Evolutionary conservation across 2,888 invertebrate species (phyloP).

Genomic region (Phengaris arion): DNA sequence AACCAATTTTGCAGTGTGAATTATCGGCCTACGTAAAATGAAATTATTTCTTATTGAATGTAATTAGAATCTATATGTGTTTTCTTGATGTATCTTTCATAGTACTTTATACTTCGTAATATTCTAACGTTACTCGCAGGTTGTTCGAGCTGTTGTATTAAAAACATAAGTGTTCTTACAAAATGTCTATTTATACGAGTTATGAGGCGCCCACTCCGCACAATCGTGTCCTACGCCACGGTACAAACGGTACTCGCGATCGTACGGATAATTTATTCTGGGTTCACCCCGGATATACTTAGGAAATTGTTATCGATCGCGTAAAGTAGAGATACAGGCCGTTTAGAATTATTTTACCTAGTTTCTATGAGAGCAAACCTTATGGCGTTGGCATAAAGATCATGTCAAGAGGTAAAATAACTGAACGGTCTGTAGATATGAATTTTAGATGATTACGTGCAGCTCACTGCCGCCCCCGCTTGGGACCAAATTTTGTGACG

Average conservation of each 20-base stretch:
- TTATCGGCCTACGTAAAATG: not conserved
- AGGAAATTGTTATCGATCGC: slow-evolving; percentile 58
- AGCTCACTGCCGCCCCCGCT: slow-evolving; percentile 45
- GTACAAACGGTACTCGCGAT: slow-evolving; percentile 67
- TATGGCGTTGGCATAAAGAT: too few relatives aligned
- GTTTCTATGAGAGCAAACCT: too few relatives aligned
- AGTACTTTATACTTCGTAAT: too few relatives aligned
- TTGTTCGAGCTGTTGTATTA: slow-evolving; percentile 21
- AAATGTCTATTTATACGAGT: slow-evolving; percentile 22
- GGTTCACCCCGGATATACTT: slow-evolving; percentile 36
- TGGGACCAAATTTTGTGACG: slow-evolving; percentile 70
- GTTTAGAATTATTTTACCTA: too few relatives aligned
- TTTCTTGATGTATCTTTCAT: too few relatives aligned
- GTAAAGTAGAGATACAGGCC: slow-evolving; percentile 44
- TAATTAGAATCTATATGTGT: too few relatives aligned
- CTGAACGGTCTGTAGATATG: slow-evolving; percentile 50
- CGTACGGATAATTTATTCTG: slow-evolving; percentile 30
- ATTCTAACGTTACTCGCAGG: slow-evolving; percentile 1
- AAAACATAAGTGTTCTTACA: slow-evolving; percentile 1
- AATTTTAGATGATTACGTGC: slow-evolving; percentile 55
- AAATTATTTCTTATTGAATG: not conserved
- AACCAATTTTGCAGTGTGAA: not conserved
- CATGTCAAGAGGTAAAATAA: too few relatives aligned
- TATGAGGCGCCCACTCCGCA: slow-evolving; percentile 45
- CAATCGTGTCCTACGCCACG: slow-evolving; percentile 56